phyloP scores from a whole-genome alignment of 2,888 invertebrate genomes.

The Furcula furcula region DNA sequence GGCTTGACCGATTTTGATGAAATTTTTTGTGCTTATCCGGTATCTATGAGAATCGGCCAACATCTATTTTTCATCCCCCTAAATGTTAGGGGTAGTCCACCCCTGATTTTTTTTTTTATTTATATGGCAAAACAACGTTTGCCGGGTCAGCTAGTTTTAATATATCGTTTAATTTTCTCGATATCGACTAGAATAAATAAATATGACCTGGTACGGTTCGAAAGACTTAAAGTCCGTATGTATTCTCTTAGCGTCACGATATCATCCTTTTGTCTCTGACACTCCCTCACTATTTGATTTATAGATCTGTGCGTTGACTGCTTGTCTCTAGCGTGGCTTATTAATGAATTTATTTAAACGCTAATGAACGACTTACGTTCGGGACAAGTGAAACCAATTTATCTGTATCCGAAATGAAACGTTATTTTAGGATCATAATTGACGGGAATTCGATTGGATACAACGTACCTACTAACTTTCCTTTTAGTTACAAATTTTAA shows the following conservation, averaged over 20 bases:
- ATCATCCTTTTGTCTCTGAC: slow-evolving; percentile 76
- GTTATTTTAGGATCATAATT: slow-evolving; percentile 63
- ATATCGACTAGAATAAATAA: no score
- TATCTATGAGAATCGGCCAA: no score
- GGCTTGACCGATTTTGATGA: no score
- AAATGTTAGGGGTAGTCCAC: no score
- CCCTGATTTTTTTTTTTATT: no score
- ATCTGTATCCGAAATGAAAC: slow-evolving; percentile 62
- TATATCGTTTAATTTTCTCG: no score
- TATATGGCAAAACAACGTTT: no score
- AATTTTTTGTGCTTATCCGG: no score
- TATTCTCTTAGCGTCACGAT: slow-evolving; percentile 42
- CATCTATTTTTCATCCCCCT: no score
- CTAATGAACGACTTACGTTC: slow-evolving; percentile 78
- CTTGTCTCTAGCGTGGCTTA: slow-evolving; percentile 69
- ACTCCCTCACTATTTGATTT: slow-evolving; percentile 81
- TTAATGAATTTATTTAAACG: slow-evolving; percentile 81
- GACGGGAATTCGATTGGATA: slow-evolving; percentile 29
- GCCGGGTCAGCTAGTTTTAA: no score
- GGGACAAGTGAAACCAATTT: slow-evolving; percentile 73
- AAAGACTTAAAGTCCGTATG: slow-evolving; percentile 35
- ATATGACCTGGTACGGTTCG: slow-evolving; percentile 14
- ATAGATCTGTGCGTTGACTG: slow-evolving; percentile 76
- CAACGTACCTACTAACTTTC: slow-evolving; percentile 16
- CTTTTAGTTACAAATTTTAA: slow-evolving; percentile 21